Percentiles rank a stretch among this genome's conserved stretches.
Conservation (phyloP, 1,140 invertebrate species). For the Ephestia elutella region DNA sequence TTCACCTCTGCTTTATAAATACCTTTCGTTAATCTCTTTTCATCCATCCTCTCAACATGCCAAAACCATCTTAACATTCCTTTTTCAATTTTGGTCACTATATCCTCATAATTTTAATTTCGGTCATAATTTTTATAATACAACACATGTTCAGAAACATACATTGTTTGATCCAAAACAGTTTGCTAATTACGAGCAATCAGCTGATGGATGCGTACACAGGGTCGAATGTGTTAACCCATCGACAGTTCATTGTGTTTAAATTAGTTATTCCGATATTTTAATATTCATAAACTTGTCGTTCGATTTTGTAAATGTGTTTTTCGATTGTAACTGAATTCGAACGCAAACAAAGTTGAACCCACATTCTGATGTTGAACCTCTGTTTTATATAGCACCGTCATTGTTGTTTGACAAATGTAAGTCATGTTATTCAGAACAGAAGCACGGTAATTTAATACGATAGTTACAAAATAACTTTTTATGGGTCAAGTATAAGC, state of each 20-base stretch:
- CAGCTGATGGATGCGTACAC: neutral
- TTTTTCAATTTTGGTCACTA: no score
- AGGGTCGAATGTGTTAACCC: slow-evolving; percentile 26
- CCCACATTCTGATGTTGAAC: no score
- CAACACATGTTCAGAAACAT: neutral
- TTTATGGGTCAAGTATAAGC: no score
- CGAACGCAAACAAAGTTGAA: slow-evolving; percentile 17
- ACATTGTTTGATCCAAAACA: neutral
- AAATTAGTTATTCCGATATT: slow-evolving; percentile 34
- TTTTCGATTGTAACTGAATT: slow-evolving; percentile 26
- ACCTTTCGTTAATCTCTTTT: no score
- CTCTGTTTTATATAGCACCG: slow-evolving; percentile 10
- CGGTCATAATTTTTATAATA: neutral
- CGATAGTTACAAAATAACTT: no score
- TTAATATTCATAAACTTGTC: slow-evolving; percentile 32
- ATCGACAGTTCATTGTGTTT: slow-evolving; percentile 22
- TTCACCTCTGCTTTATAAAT: no score
- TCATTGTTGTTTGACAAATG: slow-evolving; percentile 16
- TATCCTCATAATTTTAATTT: no score
- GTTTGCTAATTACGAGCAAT: neutral
- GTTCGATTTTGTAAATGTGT: slow-evolving; percentile 27
- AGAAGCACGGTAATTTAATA: neutral
- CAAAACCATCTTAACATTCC: no score
- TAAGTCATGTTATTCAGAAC: neutral
- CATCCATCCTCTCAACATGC: no score